Conservation (phyloP, 2,797 vertebrate genomes). For the Nasua narica region DNA sequence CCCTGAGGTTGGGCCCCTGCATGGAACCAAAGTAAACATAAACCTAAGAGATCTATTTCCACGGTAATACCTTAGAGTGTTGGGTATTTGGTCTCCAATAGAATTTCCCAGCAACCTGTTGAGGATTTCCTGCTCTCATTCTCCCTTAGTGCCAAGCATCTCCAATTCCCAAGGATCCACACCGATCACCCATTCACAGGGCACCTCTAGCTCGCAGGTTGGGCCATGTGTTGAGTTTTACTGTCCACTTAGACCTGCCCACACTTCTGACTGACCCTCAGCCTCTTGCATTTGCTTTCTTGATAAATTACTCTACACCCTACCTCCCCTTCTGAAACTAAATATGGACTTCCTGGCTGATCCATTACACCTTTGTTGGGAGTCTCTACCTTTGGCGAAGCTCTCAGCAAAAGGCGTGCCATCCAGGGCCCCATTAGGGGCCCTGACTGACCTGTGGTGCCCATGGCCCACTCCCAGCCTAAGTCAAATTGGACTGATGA, state of each 20-base stretch:
- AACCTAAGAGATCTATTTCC: neutral
- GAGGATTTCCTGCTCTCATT: neutral
- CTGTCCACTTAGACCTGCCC: neutral
- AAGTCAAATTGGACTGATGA: neutral
- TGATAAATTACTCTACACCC: neutral
- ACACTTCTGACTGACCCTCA: neutral
- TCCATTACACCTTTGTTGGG: neutral
- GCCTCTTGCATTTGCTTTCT: neutral
- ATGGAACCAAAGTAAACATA: neutral
- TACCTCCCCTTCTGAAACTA: neutral
- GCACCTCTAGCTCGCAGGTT: neutral
- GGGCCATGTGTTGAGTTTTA: neutral
- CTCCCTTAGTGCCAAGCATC: no score
- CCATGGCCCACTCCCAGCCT: neutral
- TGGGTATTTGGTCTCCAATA: rapidly evolving
- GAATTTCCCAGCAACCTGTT: neutral
- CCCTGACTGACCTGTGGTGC: neutral
- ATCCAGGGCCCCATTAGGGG: neutral
- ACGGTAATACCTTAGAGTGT: neutral
- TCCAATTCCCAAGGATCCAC: neutral
- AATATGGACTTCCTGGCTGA: neutral
- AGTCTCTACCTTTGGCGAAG: neutral
- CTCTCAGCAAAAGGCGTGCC: neutral
- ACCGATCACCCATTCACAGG: neutral
- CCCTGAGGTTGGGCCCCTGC: neutral